Evolutionary conservation across 2,113 vertebrate species (phyloP).

Genomic region (Oncorhynchus tshawytscha): DNA sequence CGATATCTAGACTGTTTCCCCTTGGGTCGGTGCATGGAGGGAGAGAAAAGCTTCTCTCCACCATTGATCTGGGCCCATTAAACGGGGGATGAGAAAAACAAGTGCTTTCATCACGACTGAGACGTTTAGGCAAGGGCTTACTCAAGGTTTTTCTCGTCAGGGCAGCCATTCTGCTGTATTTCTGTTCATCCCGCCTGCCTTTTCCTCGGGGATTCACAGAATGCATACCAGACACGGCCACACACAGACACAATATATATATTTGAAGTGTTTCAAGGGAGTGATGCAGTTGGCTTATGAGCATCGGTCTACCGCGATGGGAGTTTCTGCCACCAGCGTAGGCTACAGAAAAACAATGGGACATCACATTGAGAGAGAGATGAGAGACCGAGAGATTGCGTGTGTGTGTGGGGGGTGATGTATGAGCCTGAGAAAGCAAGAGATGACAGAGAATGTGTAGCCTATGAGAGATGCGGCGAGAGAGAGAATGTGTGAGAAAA

Average conservation of each 20-base stretch:
- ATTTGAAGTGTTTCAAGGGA: not conserved
- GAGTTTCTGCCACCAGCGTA: too few species aligned
- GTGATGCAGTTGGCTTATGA: not conserved
- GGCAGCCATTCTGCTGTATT: conserved; percentile 22
- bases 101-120: conserved; percentile 59
- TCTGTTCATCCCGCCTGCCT: not conserved
- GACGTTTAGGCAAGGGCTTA: conserved; percentile 54
- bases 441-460: not conserved
- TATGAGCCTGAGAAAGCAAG: too few species aligned
- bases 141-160: conserved; percentile 37
- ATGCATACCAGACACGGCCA: not conserved
- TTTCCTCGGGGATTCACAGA: not conserved
- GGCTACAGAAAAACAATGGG: not conserved
- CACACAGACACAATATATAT: not conserved
- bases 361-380: not conserved
- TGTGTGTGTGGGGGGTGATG: too few species aligned
- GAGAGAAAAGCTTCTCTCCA: conserved; percentile 36
- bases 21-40: conserved; percentile 50
- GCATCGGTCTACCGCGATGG: too few species aligned
- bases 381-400: not conserved
- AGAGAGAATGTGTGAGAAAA: not conserved
- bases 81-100: conserved; percentile 58
- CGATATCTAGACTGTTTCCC: conserved; percentile 41
- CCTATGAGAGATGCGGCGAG: not conserved
- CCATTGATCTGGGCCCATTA: conserved; percentile 60